These are phyloP conservation scores for Euthynnus affinis DNA, from an alignment of 2,797 vertebrate species.

Conservation along the genomic window DNA sequence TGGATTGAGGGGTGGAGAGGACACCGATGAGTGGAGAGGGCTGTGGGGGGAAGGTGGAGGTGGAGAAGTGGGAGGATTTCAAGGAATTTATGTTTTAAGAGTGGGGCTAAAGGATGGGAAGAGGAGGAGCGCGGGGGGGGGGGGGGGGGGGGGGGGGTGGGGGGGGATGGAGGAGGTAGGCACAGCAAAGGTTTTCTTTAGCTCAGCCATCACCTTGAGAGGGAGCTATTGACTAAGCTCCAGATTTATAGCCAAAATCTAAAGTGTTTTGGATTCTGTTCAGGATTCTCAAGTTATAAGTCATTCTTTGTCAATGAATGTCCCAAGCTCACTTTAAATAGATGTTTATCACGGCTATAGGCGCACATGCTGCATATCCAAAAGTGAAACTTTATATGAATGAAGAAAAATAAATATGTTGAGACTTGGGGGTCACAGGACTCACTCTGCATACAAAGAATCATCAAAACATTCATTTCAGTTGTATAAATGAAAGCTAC, in stretches of 20 bases:
- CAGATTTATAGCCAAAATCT: conserved; percentile 51
- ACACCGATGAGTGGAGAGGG: conserved; percentile 51
- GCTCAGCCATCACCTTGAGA: conserved; percentile 72
- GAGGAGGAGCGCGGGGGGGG: conserved; percentile 23
- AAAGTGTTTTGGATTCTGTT: conserved; percentile 61
- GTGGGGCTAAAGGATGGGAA: conserved; percentile 44
- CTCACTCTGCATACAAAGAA: conserved; percentile 43
- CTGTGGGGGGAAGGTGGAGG: conserved; percentile 49
- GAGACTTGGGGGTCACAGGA: conserved; percentile 31
- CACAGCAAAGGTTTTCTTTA: conserved; percentile 56
- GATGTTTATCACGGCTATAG: conserved; percentile 48
- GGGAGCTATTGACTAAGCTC: conserved; percentile 76
- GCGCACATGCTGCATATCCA: conserved; percentile 7
- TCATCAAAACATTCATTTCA: conserved; percentile 40
- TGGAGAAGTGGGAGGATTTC: conserved; percentile 76
- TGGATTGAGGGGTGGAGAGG: conserved; percentile 84
- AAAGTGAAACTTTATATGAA: conserved; percentile 34
- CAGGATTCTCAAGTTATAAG: conserved; percentile 45
- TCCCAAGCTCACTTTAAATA: conserved; percentile 45
- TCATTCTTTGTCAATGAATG: conserved; percentile 49
- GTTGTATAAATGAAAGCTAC: conserved; percentile 27
- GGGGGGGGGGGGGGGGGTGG: conserved; percentile 12
- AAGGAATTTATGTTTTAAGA: conserved; percentile 77
- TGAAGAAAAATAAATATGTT: conserved; percentile 22
- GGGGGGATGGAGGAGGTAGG: conserved; percentile 27